Base-by-base conservation (phyloP, 2,797 vertebrate genomes). In the Amniataba percoides region DNA sequence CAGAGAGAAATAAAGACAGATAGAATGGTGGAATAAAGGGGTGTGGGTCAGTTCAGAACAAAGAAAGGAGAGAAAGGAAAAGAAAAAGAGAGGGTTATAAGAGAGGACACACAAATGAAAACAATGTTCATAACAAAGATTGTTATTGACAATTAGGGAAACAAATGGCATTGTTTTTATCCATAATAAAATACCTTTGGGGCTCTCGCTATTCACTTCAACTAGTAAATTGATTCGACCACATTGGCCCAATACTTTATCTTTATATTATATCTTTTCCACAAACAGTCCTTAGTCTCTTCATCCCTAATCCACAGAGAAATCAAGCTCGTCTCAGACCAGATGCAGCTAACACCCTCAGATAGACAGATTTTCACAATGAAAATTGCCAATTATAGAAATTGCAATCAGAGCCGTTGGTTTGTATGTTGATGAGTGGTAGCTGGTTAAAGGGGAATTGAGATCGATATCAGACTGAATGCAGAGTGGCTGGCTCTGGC, bases 351-450 rank as follows among this genome's bases (percentile, higher is more conserved):
- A 80, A 86, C 74, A n/a, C 49, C 53, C 63, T 74, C 77, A 85
- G 75, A 89, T 84, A 84, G 66, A 80, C 74, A 77, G 70, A 88
- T 93, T 87, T 91, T 83, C 82, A 90, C 90, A 85, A 93, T 90
- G 85, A 94, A 92, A 95, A 94, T 93, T 88, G 94, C 62, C 93
- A 94, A 95, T 95, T 94, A 94, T 84, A 93, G 81, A 90, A 92
- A 94, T 91, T 91, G 88, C 90, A 92, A 92, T 93, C 86, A 91
- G 90, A 92, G 90, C 82, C 70, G 86, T 74, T 89, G 90, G 71
- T 90, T 83, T 91, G 92, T 92, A 87, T 90, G 91, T 90, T 94
- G 90, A 94, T 93, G 89, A 95, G 92, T 83, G 62, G 71, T 80
- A 63, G 83, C 53, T 86, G 85, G 78, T 89, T 90, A 82, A 86